Evolutionary conservation across 2,797 vertebrate species (phyloP).

Genomic region (Pteropus rufus): DNA sequence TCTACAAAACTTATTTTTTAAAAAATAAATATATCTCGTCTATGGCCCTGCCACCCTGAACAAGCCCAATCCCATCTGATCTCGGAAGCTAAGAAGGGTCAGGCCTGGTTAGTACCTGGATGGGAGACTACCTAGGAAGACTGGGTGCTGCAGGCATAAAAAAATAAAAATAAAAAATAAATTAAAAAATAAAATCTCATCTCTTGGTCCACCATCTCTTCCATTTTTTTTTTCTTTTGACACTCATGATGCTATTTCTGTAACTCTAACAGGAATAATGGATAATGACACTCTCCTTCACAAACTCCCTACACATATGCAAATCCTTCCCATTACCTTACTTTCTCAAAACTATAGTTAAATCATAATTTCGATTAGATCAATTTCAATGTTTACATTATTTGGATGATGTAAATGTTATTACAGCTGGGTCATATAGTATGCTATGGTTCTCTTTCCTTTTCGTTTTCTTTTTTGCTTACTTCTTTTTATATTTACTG

Average conservation of each 20-base stretch:
- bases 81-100: no score
- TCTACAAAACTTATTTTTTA: not conserved
- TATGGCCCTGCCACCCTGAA: not conserved
- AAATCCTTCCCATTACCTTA: not conserved
- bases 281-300: not conserved
- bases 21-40: not conserved
- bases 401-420: not conserved
- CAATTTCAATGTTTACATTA: not conserved
- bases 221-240: not conserved
- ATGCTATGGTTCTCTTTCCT: not conserved
- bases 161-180: not conserved
- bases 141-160: no score
- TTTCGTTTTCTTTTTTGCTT: not conserved
- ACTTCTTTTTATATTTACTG: constrained; percentile 9
- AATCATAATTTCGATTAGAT: not conserved
- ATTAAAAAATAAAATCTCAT: not conserved
- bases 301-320: not conserved
- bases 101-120: no score
- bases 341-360: not conserved
- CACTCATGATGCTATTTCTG: not conserved
- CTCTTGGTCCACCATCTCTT: not conserved
- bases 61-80: no score
- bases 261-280: not conserved
- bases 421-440: not conserved
- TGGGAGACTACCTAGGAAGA: no score